A percentile compares a stretch with the other conserved stretches of the same genome.
Evolutionary conservation across 2,113 vertebrate genomes (phyloP).

Genomic region (Hyperopisus bebe): DNA sequence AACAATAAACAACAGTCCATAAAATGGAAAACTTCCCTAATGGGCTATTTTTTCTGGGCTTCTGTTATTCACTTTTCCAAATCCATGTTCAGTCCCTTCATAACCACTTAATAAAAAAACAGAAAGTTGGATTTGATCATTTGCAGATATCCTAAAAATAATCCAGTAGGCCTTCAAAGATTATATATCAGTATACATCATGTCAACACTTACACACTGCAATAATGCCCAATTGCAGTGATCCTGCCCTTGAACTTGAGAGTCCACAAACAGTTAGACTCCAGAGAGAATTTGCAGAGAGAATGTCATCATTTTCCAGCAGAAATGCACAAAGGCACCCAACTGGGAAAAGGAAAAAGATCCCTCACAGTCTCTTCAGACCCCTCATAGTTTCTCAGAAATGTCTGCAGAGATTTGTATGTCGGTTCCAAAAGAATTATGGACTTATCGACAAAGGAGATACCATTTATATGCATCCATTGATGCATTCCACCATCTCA

Average conservation of each 20-base stretch:
- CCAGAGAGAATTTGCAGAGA: not conserved
- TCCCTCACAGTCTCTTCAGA: not conserved
- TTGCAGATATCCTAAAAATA: not conserved
- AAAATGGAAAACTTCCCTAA: conserved; percentile 24
- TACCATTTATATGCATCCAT: not conserved
- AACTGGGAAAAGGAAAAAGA: not conserved
- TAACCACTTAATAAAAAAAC: not conserved
- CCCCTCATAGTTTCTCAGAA: not conserved
- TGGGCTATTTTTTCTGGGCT: not conserved
- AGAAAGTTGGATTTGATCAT: not conserved
- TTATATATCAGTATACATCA: not conserved
- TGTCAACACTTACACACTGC: not conserved
- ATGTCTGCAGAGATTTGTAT: not conserved
- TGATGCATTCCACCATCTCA: not conserved
- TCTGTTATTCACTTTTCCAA: not conserved
- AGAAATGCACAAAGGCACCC: not conserved
- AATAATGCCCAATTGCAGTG: not conserved
- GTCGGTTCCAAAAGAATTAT: not conserved
- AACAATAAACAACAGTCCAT: conserved; percentile 58
- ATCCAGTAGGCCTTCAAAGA: not conserved
- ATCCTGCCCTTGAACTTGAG: not conserved
- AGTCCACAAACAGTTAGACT: not conserved
- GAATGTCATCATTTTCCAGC: not conserved
- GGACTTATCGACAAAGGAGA: not conserved
- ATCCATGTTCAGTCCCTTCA: not conserved